phyloP scores from a whole-genome alignment of 2,888 invertebrate species.

The Piscicola geometra region DNA sequence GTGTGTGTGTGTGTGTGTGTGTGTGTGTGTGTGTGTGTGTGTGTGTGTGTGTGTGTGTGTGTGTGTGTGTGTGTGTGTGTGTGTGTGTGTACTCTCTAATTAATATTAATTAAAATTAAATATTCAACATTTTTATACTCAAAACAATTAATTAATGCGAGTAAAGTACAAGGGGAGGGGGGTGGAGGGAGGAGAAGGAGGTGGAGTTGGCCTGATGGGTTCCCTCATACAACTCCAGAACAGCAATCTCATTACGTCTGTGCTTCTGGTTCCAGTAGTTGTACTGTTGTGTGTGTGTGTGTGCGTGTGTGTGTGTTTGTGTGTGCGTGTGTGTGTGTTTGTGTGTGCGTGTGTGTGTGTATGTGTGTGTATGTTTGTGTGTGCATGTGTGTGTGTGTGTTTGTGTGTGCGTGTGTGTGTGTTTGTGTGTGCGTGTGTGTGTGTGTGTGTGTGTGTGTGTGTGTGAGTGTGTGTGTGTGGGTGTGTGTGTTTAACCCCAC shows the following conservation, averaged over 20 bases:
- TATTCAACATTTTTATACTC: background rate
- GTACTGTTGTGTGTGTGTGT: slow-evolving; percentile 61
- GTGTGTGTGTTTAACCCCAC: slow-evolving; percentile 37
- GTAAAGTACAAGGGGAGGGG: slow-evolving; percentile 60
- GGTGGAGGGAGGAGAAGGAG: slow-evolving; percentile 62
- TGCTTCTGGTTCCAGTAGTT: slow-evolving; percentile 83
- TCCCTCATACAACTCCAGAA: slow-evolving; percentile 92
- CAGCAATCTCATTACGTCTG: slow-evolving; percentile 82
- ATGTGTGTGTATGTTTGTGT: slow-evolving; percentile 61
- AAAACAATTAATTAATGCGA: background rate
- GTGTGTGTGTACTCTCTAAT: too few species aligned
- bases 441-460: slow-evolving; percentile 42
- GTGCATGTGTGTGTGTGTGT: slow-evolving; percentile 42
- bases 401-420: slow-evolving; percentile 60
- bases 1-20: too few species aligned
- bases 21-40: too few species aligned
- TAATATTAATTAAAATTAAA: too few species aligned
- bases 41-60: too few species aligned
- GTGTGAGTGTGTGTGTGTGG: slow-evolving; percentile 61
- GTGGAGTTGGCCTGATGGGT: slow-evolving; percentile 64
- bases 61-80: too few species aligned
- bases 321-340: too few species aligned
- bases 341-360: slow-evolving; percentile 60
- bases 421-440: slow-evolving; percentile 47
- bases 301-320: too few species aligned